These are phyloP conservation scores for Hippocampus comes DNA, from an alignment of 2,113 vertebrate genomes.

Conservation along the genomic window DNA sequence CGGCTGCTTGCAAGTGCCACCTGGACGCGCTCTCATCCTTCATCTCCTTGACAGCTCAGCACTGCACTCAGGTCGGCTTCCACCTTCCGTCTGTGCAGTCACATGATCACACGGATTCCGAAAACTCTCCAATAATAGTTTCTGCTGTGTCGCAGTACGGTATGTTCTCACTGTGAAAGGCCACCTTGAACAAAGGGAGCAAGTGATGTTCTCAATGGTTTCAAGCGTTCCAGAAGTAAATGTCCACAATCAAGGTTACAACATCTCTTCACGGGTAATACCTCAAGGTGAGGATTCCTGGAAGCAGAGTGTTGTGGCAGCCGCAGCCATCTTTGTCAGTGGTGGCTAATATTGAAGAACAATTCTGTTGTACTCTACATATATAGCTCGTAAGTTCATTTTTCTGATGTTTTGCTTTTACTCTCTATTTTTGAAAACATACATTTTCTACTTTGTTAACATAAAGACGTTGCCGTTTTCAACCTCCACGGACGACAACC, in stretches of 20 bases:
- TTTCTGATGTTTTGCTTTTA: neutral
- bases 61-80: conserved; percentile 39
- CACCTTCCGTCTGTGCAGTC: conserved; percentile 27
- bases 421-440: neutral
- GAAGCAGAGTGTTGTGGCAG: neutral
- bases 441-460: neutral
- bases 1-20: conserved; percentile 71
- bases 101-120: conserved; percentile 17
- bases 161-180: neutral
- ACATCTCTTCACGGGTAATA: conserved; percentile 56
- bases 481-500: too few relatives aligned
- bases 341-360: neutral
- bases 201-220: conserved; percentile 3
- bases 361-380: too few relatives aligned
- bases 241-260: conserved; percentile 62
- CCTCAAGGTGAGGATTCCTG: neutral
- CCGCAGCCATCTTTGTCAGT: neutral
- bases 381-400: too few relatives aligned
- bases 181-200: neutral
- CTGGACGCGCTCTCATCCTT: conserved; percentile 64
- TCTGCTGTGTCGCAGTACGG: neutral
- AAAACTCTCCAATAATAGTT: neutral
- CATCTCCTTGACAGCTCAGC: conserved; percentile 55
- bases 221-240: conserved; percentile 18
- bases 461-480: neutral